phyloP scores from a whole-genome alignment of 2,797 vertebrate species.

The Acanthurus leucopareius region DNA sequence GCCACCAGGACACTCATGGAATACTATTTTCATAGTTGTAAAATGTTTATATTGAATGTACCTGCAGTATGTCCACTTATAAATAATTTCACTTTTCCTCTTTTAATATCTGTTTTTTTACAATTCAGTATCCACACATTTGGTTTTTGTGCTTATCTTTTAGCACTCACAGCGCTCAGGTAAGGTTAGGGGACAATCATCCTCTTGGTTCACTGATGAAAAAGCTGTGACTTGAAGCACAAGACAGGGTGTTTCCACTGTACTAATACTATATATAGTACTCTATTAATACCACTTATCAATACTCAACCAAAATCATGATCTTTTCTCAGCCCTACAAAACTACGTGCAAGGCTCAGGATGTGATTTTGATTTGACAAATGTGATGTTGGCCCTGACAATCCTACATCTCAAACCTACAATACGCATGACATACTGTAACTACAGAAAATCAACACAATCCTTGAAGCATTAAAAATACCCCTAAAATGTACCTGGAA shows the following conservation, averaged over 20 bases:
- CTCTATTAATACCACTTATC: neutral
- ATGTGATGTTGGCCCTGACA: no score
- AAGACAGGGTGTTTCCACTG: neutral
- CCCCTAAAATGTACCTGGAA: neutral
- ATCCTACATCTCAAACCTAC: no score
- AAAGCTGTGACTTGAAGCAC: neutral
- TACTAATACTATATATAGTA: no score
- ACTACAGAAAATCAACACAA: neutral
- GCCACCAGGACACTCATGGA: neutral
- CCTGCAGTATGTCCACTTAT: conserved; percentile 9
- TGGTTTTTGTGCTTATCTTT: conserved; percentile 2
- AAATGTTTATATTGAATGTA: neutral
- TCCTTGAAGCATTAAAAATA: neutral
- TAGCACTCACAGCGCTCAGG: neutral
- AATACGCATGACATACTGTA: no score
- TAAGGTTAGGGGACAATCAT: neutral
- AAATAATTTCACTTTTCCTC: conserved; percentile 8
- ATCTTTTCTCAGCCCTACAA: neutral
- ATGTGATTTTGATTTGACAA: neutral
- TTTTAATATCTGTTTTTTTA: neutral
- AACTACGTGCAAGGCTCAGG: neutral
- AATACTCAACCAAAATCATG: neutral
- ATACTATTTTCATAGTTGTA: neutral
- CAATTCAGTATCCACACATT: neutral
- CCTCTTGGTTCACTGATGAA: neutral